phyloP scores from a whole-genome alignment of 2,113 vertebrate species.

The Stegastes partitus region DNA sequence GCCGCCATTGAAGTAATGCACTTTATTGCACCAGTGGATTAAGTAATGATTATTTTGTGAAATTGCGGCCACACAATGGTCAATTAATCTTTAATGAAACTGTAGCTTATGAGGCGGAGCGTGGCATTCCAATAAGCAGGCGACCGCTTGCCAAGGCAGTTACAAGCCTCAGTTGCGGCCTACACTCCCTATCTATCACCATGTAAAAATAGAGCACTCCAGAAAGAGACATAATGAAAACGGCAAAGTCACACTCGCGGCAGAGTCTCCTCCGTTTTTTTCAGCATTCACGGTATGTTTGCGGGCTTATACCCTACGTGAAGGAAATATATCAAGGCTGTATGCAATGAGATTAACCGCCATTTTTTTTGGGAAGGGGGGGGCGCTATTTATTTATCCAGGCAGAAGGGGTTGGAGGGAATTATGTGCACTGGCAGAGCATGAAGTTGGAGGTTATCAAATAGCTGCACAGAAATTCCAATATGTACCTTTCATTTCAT shows the following conservation, averaged over 20 bases:
- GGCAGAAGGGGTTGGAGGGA: conserved; percentile 69
- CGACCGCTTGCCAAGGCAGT: conserved; percentile 75
- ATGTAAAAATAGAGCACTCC: conserved; percentile 62
- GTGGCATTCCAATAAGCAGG: conserved; percentile 73
- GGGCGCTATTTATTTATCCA: conserved; percentile 77
- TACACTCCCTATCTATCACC: conserved; percentile 68
- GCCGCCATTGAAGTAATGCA: conserved; percentile 76
- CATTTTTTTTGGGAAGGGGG: too few species aligned
- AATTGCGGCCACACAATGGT: conserved; percentile 84
- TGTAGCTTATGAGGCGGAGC: conserved; percentile 80
- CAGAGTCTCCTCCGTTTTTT: conserved; percentile 47
- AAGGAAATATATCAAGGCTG: conserved; percentile 64
- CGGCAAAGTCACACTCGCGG: conserved; percentile 56
- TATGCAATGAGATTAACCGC: conserved; percentile 71
- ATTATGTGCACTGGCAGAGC: conserved; percentile 83
- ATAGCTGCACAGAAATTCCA: conserved; percentile 66
- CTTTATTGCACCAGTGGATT: conserved; percentile 83
- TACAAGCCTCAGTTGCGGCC: conserved; percentile 73
- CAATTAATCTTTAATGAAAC: conserved; percentile 87
- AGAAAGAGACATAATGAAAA: conserved; percentile 60
- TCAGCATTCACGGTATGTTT: conserved; percentile 62
- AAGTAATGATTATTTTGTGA: conserved; percentile 87
- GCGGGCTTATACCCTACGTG: conserved; percentile 48
- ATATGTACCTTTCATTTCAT: conserved; percentile 69
- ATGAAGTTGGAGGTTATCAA: conserved; percentile 81